Base-by-base conservation (phyloP, 35 echinoderm and acorn worm genomes). In the Patiria miniata region DNA sequence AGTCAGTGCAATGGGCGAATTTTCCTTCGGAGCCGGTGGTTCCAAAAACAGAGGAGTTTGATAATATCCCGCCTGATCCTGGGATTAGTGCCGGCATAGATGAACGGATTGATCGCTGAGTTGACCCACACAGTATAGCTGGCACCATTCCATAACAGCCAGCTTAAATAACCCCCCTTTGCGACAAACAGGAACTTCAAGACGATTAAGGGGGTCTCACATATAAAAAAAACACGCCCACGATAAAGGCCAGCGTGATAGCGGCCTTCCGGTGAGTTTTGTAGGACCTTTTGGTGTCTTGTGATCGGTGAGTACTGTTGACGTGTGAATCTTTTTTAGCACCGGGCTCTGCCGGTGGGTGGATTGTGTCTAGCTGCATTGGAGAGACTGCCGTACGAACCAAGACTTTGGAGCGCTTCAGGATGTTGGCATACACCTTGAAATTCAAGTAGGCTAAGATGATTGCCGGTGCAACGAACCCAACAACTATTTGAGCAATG, bases 51-150 rank as follows among this genome's bases (percentile, higher is more conserved):
- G 42, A 83, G 39, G 36, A 85, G 36, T 87, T 56, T 78, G 6
- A 61, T 22, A 12, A 90, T 69, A 39, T 68, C 80, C 8, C 54
- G 47, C 38, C 88, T 55, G 8, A 90, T 83, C 17, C 65, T 5
- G 17, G 57, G 57, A 51, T 82, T 90, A 68, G 88, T 90, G 16
- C 56, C 59, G 6, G 79, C 88, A 36, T 90, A 90, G 16, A 90
- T 21, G 4, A 90, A 21, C 10, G 88, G 88, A 32, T 90, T 83
- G n/a, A 90, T 34, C n/a, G n/a, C n/a, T n/a, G n/a, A n/a, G n/a
- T n/a, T n/a, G n/a, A n/a, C n/a, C n/a, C n/a, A n/a, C n/a, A 90
- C 32, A 33, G 82, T n/a, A 34, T 83, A 90, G 44, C 59, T 44
- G 5, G 69, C 79, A 5, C 16, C 26, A 3, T 54, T 81, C 57